Base-by-base conservation (phyloP, 2,797 vertebrate genomes). In the Sebastes dallii region DNA sequence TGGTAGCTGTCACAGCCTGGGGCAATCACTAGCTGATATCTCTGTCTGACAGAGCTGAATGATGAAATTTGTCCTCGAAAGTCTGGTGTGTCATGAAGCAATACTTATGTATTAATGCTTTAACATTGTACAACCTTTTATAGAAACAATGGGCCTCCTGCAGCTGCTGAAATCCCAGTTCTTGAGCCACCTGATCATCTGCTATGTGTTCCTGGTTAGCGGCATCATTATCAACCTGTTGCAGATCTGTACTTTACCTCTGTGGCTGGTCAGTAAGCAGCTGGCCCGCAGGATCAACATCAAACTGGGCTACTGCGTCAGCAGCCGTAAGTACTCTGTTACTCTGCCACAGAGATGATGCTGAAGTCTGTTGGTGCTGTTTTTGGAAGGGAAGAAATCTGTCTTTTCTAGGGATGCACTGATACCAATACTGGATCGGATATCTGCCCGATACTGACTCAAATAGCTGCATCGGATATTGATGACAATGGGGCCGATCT, bases 211-310 rank as follows among this genome's bases (percentile, higher is more conserved):
- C 91, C 94, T 99, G 88, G 95, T 94, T 85, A 99, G 97, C 16
- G 98, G 98, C 75, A 88, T 99, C 61, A 95, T 99, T 9, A 30
- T 99, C 89, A 99, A 99, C 95, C 82, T 97, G 81, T 60, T 99
- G 80, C 98, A 99, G 92, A 84, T 99, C 66, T 96, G 96, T 82
- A 98, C 97, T 0, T 95, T 97, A 74, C 87, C 96, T 3, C 92
- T 99, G 87, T 98, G 99, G 99, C 94, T 96, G 20, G 75, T 98
- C 90, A 96, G 94, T 92, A 98, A 96, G 90, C 97, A 98, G 86
- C 96, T 99, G 30, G 97, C 97, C 83, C 95, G 99, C 78, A 97
- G 82, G 93, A 88, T 99, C 96, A 99, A 99, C 94, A 96, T 97
- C 95, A 94, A 96, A 46, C 95, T 99, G 91, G 95, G 94, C 29